Evolutionary conservation across 2,888 invertebrate species (phyloP).

Genomic region (Drosophila prostipennis): DNA sequence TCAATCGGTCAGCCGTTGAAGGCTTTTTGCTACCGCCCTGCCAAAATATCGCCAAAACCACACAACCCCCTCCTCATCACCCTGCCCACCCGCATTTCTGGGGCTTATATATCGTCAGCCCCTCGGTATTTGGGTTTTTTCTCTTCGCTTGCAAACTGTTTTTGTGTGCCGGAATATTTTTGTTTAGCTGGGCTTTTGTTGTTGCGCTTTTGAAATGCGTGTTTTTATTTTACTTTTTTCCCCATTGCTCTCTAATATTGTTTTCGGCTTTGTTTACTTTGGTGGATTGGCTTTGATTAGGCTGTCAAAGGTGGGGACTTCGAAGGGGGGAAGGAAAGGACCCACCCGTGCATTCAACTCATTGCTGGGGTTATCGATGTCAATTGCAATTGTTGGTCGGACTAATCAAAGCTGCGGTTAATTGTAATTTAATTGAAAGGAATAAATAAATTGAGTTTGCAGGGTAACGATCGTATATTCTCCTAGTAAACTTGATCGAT

Average conservation of each 20-base stretch:
- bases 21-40: conserved; percentile 34
- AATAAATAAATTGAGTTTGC: neutral
- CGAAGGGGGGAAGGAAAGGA: neutral
- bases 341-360: conserved; percentile 57
- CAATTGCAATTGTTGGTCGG: conserved; percentile 20
- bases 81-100: neutral
- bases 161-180: conserved; percentile 14
- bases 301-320: conserved; percentile 20
- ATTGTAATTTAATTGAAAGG: conserved; percentile 9
- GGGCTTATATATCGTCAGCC: neutral
- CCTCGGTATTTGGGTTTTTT: conserved; percentile 9
- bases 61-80: neutral
- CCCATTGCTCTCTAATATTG: conserved; percentile 26
- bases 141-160: conserved; percentile 3
- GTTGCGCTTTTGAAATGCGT: conserved; percentile 36
- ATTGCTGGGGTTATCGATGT: conserved; percentile 27
- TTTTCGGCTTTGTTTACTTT: conserved; percentile 40
- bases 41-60: conserved; percentile 9
- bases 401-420: conserved; percentile 3
- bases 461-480: neutral
- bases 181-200: conserved; percentile 27
- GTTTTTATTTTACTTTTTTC: conserved; percentile 2
- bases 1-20: conserved; percentile 33
- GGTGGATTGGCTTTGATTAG: conserved; percentile 42
- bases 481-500: too few species aligned